Base-by-base conservation (phyloP, 1,140 invertebrate genomes). In the Cyphomyrmex costatus region DNA sequence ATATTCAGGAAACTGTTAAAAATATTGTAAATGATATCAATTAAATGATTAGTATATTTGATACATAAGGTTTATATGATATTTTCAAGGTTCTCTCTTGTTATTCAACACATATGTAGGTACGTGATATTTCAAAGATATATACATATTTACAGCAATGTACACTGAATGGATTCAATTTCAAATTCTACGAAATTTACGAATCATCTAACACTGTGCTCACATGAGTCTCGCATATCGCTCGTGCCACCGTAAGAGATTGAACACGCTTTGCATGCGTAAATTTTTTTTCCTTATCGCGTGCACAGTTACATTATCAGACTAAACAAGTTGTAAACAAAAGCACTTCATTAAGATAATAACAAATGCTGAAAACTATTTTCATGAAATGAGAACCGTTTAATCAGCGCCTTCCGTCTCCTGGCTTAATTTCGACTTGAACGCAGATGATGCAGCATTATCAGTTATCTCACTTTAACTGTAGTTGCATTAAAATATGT, bases 221-320 rank as follows among this genome's bases (percentile, higher is more conserved):
- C 93, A 91, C 86, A 91, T 85, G 85, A 88, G 76, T 88, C 90
- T 93, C 92, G 93, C 92, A 91, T 94, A 93, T 91, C 88, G 82
- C 30, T 89, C 53, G 30, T 36, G 53, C 42, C 27, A 21, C 36
- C 70, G 58, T 65, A 86, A 89, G 53, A 68, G 56, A 58, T 36
- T 71, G 33, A 66, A n/a, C 88, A 24, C 86, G 85, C 88, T 73
- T 66, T 70, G 86, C 76, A 49, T 49, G 71, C 77, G 51, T 24
- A 21, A 60, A 49, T 14, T 53, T 49, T 68, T 73, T 78, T 84
- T 33, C 19, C 46, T 33, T 66, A 33, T 51, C 42, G 42, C 49
- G 19, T 14, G 16, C 85, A 51, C 68, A 58, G 77, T 89, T 74
- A 74, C 58, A 74, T 89, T 71, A 60, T 10, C 51, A 16, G 30